Percentiles rank a stretch among this genome's conserved stretches.
phyloP scores from a whole-genome alignment of 1,140 invertebrate genomes.

The Drosophila grimshawi region DNA sequence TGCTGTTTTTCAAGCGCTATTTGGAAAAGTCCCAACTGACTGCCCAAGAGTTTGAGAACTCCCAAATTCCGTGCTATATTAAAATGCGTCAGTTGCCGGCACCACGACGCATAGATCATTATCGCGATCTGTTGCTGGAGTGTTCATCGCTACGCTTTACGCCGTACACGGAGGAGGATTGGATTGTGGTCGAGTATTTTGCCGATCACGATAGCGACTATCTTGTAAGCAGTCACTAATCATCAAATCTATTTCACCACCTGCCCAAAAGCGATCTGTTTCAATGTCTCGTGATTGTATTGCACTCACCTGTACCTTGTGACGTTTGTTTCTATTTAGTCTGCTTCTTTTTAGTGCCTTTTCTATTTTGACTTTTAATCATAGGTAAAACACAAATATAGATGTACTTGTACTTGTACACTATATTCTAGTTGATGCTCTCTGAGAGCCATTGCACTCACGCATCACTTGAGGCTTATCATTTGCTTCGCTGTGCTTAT shows the following conservation, averaged over 20 bases:
- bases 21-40: slow-evolving; percentile 75
- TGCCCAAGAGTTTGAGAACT: slow-evolving; percentile 68
- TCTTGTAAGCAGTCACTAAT: slow-evolving; percentile 62
- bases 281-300: background rate
- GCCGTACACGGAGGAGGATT: slow-evolving; percentile 72
- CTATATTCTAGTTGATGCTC: background rate
- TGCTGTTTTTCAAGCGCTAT: slow-evolving; percentile 81
- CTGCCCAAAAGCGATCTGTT: slow-evolving; percentile 5
- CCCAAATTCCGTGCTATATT: slow-evolving; percentile 72
- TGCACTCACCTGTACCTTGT: background rate
- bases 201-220: slow-evolving; percentile 77
- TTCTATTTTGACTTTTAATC: background rate
- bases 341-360: background rate
- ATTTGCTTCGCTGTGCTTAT: slow-evolving; percentile 46
- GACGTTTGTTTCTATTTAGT: background rate
- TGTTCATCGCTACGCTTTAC: slow-evolving; percentile 61
- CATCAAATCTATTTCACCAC: background rate
- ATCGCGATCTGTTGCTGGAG: slow-evolving; percentile 62
- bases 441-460: slow-evolving; percentile 8
- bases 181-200: slow-evolving; percentile 80
- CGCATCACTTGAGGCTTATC: slow-evolving; percentile 42
- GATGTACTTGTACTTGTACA: background rate
- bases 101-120: slow-evolving; percentile 58
- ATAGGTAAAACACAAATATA: background rate
- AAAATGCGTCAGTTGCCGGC: slow-evolving; percentile 75